Evolutionary conservation across 2,113 vertebrate species (phyloP), one percentile per base, ranked within the genome.

Genomic region (Ploceus nigricollis): DNA sequence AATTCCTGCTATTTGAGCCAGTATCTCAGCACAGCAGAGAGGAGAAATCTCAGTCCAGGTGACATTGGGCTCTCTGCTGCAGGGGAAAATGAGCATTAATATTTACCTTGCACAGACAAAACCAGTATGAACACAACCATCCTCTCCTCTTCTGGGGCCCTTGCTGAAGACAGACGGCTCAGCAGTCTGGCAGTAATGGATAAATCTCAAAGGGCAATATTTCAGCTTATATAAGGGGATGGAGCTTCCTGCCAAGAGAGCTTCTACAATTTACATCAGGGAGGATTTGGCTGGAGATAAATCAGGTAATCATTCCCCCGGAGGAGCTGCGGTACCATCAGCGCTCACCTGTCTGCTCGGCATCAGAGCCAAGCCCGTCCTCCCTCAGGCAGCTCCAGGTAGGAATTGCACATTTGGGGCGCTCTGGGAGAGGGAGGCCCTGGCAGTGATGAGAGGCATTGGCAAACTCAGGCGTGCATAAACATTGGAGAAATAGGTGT

Each of bases 221-320:
- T 95, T 95, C 94, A 96, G 93, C 88, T 96, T 94, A 90, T 88
- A 81, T 94, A 96, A 96, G 88, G 69, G 82, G 80, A 88, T 86
- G 69, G 69, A 94, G 88, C 90, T 86, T 60, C 48, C 88, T 95
- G 96, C 95, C 94, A 96, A 93, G n/a, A 81, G 51, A 96, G 90
- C 88, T 92, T 90, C 94, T 90, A 92, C 44, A 81, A 56, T 94
- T 94, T 92, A 93, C 82, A 95, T 87, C 92, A 92, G 92, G 76
- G 92, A 96, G 94, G 88, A 90, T 95, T 86, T 96, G 92, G 94
- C 92, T 83, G 75, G 61, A 92, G 90, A 94, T 94, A 90, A 91
- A 93, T 95, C 92, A 89, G 82, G 93, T 39, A 95, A 82, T 92
- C 75, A 58, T 88, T 92, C 6, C 28, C 85, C 79, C 2, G 3